A percentile compares a stretch with the other conserved stretches of the same genome.
Evolutionary conservation across 2,797 vertebrate species (phyloP).

Genomic region (Pipistrellus kuhlii): DNA sequence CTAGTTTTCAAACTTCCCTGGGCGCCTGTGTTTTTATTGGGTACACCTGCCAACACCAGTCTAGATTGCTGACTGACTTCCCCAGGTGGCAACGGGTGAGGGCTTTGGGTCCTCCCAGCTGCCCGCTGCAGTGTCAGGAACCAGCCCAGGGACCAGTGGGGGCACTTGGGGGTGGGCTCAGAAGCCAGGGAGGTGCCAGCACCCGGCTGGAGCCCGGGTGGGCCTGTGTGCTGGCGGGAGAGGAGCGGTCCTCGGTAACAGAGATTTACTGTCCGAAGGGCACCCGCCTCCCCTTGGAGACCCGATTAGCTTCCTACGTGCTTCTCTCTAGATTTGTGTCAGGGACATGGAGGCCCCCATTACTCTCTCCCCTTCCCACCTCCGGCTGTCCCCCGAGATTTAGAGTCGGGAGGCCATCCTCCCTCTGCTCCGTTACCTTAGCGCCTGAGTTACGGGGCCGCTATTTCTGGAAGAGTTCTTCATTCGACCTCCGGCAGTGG

Average conservation of each 20-base stretch:
- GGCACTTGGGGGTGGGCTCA: background rate
- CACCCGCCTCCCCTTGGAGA: background rate
- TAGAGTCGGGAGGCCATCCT: conserved; percentile 54
- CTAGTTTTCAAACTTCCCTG: background rate
- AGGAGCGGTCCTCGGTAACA: background rate
- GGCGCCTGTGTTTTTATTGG: background rate
- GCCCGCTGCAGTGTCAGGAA: background rate
- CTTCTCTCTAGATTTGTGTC: conserved; percentile 51
- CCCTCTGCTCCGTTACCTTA: conserved; percentile 28
- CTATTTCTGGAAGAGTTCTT: conserved; percentile 67
- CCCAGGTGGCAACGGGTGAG: background rate
- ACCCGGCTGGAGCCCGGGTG: accelerated
- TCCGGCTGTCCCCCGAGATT: conserved; percentile 52
- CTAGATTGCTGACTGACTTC: background rate
- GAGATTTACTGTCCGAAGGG: conserved; percentile 51
- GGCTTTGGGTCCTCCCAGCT: background rate
- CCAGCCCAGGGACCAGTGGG: too few relatives aligned
- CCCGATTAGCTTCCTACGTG: conserved; percentile 22
- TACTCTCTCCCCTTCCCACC: background rate
- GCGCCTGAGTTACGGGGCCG: conserved; percentile 63
- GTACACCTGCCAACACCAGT: background rate
- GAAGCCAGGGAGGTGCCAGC: accelerated
- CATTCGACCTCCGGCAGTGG: conserved; percentile 51
- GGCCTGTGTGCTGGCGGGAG: background rate
- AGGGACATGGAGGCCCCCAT: conserved; percentile 9